Evolutionary conservation across 2,888 invertebrate genomes (phyloP), one percentile per base, ranked within the genome.

Genomic region (Tricholauxania praeusta): DNA sequence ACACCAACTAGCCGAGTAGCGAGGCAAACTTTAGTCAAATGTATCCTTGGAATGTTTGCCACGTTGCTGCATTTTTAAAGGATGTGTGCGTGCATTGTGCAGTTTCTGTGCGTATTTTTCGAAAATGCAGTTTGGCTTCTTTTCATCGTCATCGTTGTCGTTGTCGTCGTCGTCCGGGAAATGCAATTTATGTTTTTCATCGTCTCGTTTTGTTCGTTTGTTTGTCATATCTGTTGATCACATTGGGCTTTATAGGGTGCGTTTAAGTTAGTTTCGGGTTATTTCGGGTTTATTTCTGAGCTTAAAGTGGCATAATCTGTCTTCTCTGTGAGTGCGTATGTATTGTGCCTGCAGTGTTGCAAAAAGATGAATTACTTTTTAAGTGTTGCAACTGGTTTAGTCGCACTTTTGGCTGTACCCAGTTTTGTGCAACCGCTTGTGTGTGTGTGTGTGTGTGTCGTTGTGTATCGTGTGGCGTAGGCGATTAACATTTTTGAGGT

Each of bases 251-350:
- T 39, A 39, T 10, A 22, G 66, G 3, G 32, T 39, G 57, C 52
- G 28, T 22, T 19, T 47, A 70, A 70, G 70, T 70, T 52, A 53
- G 63, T 63, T 49, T 69, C 63, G 57, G 68, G 48, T 63, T 68
- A 62, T 63, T 68, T 68, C 64, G 47, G 72, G 72, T 60, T 72
- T 69, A 72, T 71, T 59, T 52, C 66, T 28, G 57, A 62, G 75
- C 75, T 75, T 73, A 76, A 76, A 76, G 74, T 75, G 76, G 76
- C 76, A 60, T 75, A 75, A 76, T 76, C 73, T 72, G 72, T 74
- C 70, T 74, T 70, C 70, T 60, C 64, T 28, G 60, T 17, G 39
- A 10, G 55, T 55, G 55, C n/a, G 55, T 55, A 55, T 19, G 55
- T 22, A n/a, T n/a, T 12, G 22, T 17, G 47, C 48, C 60, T 63